These are phyloP conservation scores for Caenorhabditis becei DNA, from an alignment of 2,888 invertebrate genomes.

Conservation along the genomic window DNA sequence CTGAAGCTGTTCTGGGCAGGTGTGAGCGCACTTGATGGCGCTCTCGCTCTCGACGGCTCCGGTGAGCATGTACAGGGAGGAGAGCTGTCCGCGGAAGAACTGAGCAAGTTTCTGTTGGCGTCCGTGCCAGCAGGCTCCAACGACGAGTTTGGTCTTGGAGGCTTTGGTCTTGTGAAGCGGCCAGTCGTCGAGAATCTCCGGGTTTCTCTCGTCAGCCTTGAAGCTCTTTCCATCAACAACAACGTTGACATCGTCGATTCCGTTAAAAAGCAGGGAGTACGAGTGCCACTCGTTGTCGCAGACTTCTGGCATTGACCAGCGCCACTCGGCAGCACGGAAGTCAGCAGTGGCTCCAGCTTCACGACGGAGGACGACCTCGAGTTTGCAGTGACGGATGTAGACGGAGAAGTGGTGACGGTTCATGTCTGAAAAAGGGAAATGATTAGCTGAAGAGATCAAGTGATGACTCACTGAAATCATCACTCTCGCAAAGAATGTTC, in stretches of 20 bases:
- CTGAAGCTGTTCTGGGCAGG: constrained; percentile 89
- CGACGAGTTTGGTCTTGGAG: constrained; percentile 88
- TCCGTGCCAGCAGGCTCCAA: constrained; percentile 98
- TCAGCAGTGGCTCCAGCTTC: constrained; percentile 85
- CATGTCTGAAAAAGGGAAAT: constrained; percentile 87
- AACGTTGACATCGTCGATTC: constrained; percentile 86
- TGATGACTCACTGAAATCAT: constrained; percentile 91
- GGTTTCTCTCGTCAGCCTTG: constrained; percentile 87
- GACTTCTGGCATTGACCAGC: constrained; percentile 92
- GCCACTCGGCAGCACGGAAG: constrained; percentile 95
- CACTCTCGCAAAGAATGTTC: constrained; percentile 96
- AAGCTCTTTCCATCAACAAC: constrained; percentile 77
- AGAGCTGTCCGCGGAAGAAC: constrained; percentile 91
- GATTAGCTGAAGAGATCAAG: neutral
- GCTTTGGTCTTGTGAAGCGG: constrained; percentile 95
- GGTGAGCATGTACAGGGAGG: constrained; percentile 89
- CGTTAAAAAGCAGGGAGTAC: constrained; percentile 93
- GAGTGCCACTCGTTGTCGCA: constrained; percentile 99
- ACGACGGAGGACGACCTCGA: constrained; percentile 91
- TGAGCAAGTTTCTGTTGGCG: constrained; percentile 89
- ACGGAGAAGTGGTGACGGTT: constrained; percentile 98
- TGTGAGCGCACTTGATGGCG: constrained; percentile 88
- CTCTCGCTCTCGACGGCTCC: constrained; percentile 87
- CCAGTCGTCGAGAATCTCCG: constrained; percentile 99
- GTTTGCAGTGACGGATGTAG: constrained; percentile 96